phyloP scores from a whole-genome alignment of 2,113 vertebrate species.

The Coreoperca whiteheadi region DNA sequence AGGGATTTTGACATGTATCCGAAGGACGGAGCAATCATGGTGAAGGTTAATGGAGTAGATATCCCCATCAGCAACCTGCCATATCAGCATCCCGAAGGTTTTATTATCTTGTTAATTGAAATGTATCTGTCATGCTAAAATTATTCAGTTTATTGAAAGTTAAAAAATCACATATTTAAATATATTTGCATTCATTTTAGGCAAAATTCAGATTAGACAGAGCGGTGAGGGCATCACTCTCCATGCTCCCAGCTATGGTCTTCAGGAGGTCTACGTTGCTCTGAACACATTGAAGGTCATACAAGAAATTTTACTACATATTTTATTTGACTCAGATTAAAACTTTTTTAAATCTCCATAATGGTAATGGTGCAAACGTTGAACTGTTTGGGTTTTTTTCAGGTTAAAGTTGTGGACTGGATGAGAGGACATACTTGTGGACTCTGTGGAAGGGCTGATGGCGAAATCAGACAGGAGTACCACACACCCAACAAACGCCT shows the following conservation, averaged over 20 bases:
- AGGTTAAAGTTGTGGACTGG: conserved; percentile 86
- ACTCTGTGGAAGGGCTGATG: conserved; percentile 87
- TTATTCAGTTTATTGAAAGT: neutral
- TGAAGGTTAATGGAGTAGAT: conserved; percentile 71
- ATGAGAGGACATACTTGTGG: conserved; percentile 88
- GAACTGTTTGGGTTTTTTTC: conserved; percentile 1
- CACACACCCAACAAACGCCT: conserved; percentile 78
- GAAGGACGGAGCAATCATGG: conserved; percentile 23
- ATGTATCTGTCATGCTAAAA: conserved; percentile 44
- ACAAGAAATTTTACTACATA: neutral
- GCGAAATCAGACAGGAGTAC: conserved; percentile 83
- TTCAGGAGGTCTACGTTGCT: conserved; percentile 75
- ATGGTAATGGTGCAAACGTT: neutral
- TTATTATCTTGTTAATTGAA: conserved; percentile 3
- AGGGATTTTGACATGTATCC: conserved; percentile 71
- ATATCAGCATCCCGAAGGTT: conserved; percentile 75
- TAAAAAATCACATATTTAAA: neutral
- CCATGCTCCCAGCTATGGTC: conserved; percentile 67
- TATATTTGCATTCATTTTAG: conserved; percentile 46
- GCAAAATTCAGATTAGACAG: conserved; percentile 61
- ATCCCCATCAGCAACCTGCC: conserved; percentile 64
- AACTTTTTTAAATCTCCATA: neutral
- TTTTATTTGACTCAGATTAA: neutral
- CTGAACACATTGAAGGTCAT: conserved; percentile 59
- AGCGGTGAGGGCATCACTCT: conserved; percentile 64